A percentile compares a stretch with the other conserved stretches of the same genome.
These are phyloP conservation scores for Takifugu rubripes DNA, from an alignment of 2,797 vertebrate species.

Conservation along the genomic window DNA sequence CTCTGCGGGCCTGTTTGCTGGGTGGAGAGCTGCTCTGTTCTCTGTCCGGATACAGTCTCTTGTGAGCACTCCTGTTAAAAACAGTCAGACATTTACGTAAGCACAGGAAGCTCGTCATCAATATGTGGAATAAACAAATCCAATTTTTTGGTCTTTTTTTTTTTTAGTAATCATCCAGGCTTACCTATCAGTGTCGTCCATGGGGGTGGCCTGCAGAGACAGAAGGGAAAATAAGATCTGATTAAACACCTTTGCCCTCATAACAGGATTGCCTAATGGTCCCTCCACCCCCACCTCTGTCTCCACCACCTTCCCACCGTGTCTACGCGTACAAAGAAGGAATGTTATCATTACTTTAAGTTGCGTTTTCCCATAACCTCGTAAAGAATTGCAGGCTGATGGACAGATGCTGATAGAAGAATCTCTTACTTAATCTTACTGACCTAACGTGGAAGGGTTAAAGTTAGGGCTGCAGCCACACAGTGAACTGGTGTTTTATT, in stretches of 20 bases:
- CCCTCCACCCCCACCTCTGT: slow-evolving; percentile 1
- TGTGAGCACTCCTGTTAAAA: slow-evolving; percentile 76
- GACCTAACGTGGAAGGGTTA: slow-evolving; percentile 20
- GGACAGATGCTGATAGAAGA: slow-evolving; percentile 34
- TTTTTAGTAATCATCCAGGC: neutral
- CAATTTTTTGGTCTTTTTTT: neutral
- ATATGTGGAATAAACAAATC: neutral
- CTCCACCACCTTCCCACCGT: slow-evolving; percentile 12
- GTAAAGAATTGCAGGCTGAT: slow-evolving; percentile 14
- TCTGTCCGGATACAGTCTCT: slow-evolving; percentile 83
- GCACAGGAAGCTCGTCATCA: neutral
- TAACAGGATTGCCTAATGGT: slow-evolving; percentile 48
- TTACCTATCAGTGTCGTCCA: slow-evolving; percentile 78
- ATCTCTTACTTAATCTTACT: slow-evolving; percentile 22
- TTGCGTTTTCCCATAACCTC: slow-evolving; percentile 59
- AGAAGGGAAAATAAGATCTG: slow-evolving; percentile 40
- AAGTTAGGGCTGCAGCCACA: neutral
- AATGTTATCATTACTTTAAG: slow-evolving; percentile 49
- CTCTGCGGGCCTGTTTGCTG: slow-evolving; percentile 80
- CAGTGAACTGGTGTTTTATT: neutral
- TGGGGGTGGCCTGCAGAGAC: slow-evolving; percentile 71
- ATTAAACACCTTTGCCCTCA: slow-evolving; percentile 50
- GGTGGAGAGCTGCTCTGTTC: slow-evolving; percentile 70
- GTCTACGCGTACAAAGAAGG: slow-evolving; percentile 13
- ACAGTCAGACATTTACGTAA: slow-evolving; percentile 17